These are phyloP conservation scores for Hoplodrina blanda DNA, from an alignment of 2,888 invertebrate species.

Conservation along the genomic window DNA sequence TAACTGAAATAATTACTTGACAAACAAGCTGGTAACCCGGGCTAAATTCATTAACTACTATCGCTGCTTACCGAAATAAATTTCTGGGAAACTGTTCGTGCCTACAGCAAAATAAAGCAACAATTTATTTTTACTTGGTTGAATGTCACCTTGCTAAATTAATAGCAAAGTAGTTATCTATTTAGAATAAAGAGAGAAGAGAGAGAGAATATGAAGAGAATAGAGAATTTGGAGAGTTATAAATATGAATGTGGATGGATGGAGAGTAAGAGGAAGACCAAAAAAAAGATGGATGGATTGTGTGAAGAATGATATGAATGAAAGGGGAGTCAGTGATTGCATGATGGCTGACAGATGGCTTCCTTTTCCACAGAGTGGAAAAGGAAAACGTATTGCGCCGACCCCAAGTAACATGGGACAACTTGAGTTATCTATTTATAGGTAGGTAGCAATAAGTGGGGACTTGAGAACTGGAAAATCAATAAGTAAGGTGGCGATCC, in stretches of 20 bases:
- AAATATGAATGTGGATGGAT: no score
- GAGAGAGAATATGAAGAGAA: no score
- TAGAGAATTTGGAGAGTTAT: no score
- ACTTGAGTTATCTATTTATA: constrained; percentile 17
- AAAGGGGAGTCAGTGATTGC: no score
- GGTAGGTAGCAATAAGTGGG: constrained; percentile 7
- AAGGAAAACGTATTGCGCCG: no score
- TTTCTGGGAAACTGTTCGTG: constrained; percentile 35
- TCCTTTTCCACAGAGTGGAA: no score
- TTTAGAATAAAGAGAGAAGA: no score
- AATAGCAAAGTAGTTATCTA: constrained; percentile 11
- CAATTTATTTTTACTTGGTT: constrained; percentile 11
- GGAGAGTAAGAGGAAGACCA: no score
- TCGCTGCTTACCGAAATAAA: constrained; percentile 31
- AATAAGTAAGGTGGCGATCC: constrained; percentile 70
- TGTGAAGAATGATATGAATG: no score
- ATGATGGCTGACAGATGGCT: no score
- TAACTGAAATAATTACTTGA: constrained; percentile 44
- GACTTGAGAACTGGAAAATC: constrained; percentile 61
- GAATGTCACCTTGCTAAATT: constrained; percentile 11
- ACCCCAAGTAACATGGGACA: no score
- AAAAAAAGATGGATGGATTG: no score
- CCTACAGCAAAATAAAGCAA: constrained; percentile 8
- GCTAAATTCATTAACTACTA: constrained; percentile 48
- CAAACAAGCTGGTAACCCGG: constrained; percentile 37